Percentiles rank a stretch among this genome's conserved stretches.
Evolutionary conservation across 1,140 invertebrate genomes (phyloP).

Genomic region (Orius laevigatus): DNA sequence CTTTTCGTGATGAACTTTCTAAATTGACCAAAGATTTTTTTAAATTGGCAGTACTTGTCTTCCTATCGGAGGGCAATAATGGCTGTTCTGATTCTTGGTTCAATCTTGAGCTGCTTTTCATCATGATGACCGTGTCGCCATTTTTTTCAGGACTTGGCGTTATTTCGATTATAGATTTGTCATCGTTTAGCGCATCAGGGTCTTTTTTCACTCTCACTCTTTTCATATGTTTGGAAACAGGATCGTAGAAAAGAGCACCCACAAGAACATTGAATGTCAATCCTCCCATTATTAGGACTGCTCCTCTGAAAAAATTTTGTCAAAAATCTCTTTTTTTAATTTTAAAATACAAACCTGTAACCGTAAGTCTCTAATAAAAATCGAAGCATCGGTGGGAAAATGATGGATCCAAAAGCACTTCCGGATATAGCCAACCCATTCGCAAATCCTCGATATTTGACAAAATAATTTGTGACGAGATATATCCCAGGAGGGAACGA

Average conservation of each 20-base stretch:
- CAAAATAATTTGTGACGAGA: conserved; percentile 77
- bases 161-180: conserved; percentile 4
- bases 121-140: not conserved
- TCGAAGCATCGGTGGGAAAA: conserved; percentile 57
- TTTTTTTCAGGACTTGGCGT: conserved; percentile 5
- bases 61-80: not conserved
- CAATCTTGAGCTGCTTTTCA: not conserved
- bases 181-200: not conserved
- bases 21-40: conserved; percentile 4
- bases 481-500: conserved; percentile 79
- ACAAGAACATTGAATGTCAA: conserved; percentile 68
- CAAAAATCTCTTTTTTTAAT: conserved; percentile 5
- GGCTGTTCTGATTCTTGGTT: conserved; percentile 7
- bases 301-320: conserved; percentile 37
- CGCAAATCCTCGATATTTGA: conserved; percentile 59
- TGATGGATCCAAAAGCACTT: conserved; percentile 62
- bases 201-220: conserved; percentile 29
- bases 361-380: conserved; percentile 52
- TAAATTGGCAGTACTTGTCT: not conserved
- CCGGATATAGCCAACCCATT: conserved; percentile 82
- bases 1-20: conserved; percentile 6
- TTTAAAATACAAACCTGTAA: conserved; percentile 38
- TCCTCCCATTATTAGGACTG: conserved; percentile 65
- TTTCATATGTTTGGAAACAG: conserved; percentile 62
- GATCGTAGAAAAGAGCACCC: conserved; percentile 65